Conservation (phyloP, 2,113 vertebrate species). For the Megalops atlanticus region DNA sequence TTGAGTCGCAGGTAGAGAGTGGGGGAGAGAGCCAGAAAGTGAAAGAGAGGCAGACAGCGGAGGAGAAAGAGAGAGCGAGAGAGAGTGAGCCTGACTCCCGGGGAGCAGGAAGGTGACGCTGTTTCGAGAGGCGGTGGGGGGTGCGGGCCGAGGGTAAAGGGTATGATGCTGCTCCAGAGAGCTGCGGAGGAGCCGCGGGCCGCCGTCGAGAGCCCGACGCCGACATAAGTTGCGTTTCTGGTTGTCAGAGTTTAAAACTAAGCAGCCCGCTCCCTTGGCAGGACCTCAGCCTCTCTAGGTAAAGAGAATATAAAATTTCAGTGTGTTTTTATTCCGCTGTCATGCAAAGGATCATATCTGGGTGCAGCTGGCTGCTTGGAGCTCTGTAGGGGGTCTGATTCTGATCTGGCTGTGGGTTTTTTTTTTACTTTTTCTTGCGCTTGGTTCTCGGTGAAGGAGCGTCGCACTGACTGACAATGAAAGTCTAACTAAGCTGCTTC, state of each 20-base stretch:
- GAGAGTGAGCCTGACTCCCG: background rate
- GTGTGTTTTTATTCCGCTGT: slow-evolving; percentile 72
- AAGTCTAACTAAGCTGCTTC: slow-evolving; percentile 46
- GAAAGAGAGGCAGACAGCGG: slow-evolving; percentile 65
- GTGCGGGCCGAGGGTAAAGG: background rate
- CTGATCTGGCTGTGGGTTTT: slow-evolving; percentile 65
- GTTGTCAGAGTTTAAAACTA: slow-evolving; percentile 71
- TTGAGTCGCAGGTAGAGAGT: background rate
- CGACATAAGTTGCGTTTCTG: slow-evolving; percentile 52
- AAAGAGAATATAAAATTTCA: slow-evolving; percentile 74
- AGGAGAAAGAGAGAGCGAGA: background rate
- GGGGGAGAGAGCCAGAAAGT: background rate
- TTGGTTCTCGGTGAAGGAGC: slow-evolving; percentile 20
- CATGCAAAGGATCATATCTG: slow-evolving; percentile 71
- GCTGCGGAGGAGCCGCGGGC: slow-evolving; percentile 38
- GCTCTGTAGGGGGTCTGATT: slow-evolving; percentile 70
- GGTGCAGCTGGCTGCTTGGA: slow-evolving; percentile 64
- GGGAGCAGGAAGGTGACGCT: background rate
- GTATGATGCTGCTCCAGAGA: slow-evolving; percentile 14
- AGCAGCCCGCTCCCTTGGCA: slow-evolving; percentile 61
- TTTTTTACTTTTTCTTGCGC: slow-evolving; percentile 44
- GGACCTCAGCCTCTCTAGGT: slow-evolving; percentile 68
- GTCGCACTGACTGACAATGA: slow-evolving; percentile 25
- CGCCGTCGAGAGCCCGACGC: slow-evolving; percentile 42
- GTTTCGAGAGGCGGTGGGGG: background rate